Evolutionary conservation across 2,888 invertebrate species (phyloP).

Genomic region (Oxycera nigricornis): DNA sequence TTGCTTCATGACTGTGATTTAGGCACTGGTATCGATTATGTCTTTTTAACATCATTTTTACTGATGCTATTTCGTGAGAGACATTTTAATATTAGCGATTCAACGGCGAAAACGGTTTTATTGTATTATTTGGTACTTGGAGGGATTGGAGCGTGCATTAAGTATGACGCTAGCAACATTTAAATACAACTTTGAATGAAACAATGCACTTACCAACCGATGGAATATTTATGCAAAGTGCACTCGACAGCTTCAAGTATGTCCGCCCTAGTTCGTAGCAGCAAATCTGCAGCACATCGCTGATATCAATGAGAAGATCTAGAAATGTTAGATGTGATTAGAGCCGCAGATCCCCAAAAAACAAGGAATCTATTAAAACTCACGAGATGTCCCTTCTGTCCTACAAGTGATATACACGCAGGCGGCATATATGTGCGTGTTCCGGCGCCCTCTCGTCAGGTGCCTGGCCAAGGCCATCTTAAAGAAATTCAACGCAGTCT

Average conservation of each 20-base stretch:
- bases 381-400: conserved; percentile 93
- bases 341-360: not conserved
- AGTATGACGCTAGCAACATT: too few relatives aligned
- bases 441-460: conserved; percentile 89
- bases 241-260: conserved; percentile 86
- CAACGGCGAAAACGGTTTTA: too few relatives aligned
- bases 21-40: too few relatives aligned
- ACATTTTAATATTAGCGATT: too few relatives aligned
- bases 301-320: conserved; percentile 96
- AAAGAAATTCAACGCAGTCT: conserved; percentile 93
- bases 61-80: too few relatives aligned
- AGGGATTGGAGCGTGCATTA: too few relatives aligned
- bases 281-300: conserved; percentile 96
- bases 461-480: conserved; percentile 86
- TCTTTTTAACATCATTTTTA: too few relatives aligned
- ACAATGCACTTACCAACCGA: conserved; percentile 76
- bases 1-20: too few relatives aligned
- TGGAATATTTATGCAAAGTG: conserved; percentile 88
- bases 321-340: conserved; percentile 45
- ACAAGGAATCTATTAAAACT: conserved; percentile 57
- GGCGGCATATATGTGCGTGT: conserved; percentile 91
- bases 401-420: conserved; percentile 98
- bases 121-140: too few relatives aligned
- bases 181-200: too few relatives aligned
- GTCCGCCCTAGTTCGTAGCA: conserved; percentile 95